These are phyloP conservation scores for Oxyruncus cristatus DNA, from an alignment of 2,113 vertebrate genomes.

Conservation along the genomic window DNA sequence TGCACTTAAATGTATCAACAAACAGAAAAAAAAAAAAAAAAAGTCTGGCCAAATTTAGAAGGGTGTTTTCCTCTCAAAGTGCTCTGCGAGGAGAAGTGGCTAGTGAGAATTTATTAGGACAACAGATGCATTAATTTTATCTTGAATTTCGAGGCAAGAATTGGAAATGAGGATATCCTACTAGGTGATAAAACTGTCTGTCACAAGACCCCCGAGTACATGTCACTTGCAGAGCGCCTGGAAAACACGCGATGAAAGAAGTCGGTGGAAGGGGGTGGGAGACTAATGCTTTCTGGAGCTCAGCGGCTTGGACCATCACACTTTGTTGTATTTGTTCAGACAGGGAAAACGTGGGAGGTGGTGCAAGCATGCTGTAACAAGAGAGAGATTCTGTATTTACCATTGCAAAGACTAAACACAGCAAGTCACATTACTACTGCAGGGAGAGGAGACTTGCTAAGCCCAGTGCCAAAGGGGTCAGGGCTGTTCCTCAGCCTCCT, in stretches of 20 bases:
- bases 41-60: conserved; percentile 53
- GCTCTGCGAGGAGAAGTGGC: conserved; percentile 59
- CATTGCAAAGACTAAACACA: conserved; percentile 30
- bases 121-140: conserved; percentile 72
- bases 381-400: conserved; percentile 44
- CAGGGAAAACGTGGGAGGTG: conserved; percentile 58
- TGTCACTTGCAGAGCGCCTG: conserved; percentile 58
- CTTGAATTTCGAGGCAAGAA: conserved; percentile 65
- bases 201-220: conserved; percentile 66
- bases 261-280: conserved; percentile 33
- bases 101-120: conserved; percentile 69
- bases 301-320: conserved; percentile 39
- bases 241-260: conserved; percentile 57
- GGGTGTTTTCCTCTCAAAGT: conserved; percentile 50
- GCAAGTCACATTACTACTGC: conserved; percentile 9
- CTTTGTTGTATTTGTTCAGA: conserved; percentile 32
- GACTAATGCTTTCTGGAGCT: conserved; percentile 40
- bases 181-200: conserved; percentile 76
- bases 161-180: conserved; percentile 71
- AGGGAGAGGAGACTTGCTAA: conserved; percentile 21
- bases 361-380: conserved; percentile 40
- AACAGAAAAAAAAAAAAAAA: conserved; percentile 5
- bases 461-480: not conserved
- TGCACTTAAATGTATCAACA: conserved; percentile 43
- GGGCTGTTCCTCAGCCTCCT: not conserved